phyloP scores from a whole-genome alignment of 2,888 invertebrate genomes.

The Ochropacha duplaris region DNA sequence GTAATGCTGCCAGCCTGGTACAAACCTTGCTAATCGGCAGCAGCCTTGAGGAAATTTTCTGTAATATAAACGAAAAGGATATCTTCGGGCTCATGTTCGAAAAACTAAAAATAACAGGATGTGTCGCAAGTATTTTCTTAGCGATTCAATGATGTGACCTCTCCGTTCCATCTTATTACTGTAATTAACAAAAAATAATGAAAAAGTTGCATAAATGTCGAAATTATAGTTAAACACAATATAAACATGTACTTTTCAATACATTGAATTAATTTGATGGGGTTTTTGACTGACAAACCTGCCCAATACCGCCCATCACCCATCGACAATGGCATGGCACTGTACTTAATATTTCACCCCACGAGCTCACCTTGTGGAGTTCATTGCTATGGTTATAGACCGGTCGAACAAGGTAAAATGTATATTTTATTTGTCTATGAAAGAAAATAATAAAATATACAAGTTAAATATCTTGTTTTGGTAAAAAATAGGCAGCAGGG shows the following conservation, averaged over 20 bases:
- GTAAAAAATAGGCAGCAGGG: no score
- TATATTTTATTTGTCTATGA: neutral
- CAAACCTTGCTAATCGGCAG: no score
- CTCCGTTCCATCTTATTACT: neutral
- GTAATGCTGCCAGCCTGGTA: no score
- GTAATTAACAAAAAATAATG: neutral
- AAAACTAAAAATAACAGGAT: neutral
- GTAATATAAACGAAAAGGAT: no score
- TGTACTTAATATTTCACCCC: neutral
- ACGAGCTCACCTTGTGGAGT: conserved; percentile 39
- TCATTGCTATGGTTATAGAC: conserved; percentile 26
- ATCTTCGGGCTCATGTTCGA: neutral
- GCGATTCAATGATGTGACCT: neutral
- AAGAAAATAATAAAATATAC: neutral
- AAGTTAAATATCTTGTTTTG: no score
- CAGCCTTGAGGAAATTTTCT: no score
- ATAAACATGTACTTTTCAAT: neutral
- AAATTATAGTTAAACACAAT: neutral
- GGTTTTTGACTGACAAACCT: neutral
- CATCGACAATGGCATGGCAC: no score
- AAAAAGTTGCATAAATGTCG: neutral
- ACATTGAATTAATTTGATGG: neutral
- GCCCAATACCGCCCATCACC: no score
- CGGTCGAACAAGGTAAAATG: conserved; percentile 11
- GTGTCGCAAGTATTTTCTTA: neutral